Conservation (phyloP, 2,113 vertebrate species). For the Marmota monax region DNA sequence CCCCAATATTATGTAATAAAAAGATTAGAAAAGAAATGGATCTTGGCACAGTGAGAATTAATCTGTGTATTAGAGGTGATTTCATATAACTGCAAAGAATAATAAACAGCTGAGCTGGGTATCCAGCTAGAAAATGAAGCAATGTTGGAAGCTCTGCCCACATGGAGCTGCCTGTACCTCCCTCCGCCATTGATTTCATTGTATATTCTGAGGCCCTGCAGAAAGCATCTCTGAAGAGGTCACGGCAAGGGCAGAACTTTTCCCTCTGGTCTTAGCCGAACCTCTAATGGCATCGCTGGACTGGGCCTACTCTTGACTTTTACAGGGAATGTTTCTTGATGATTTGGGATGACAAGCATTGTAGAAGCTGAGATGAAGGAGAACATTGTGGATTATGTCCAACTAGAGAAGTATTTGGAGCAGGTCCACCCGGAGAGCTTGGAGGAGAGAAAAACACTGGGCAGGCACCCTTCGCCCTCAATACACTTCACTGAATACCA, state of each 20-base stretch:
- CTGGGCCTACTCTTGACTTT: background rate
- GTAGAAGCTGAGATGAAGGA: slow-evolving; percentile 24
- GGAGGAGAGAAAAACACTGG: slow-evolving; percentile 41
- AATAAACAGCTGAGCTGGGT: too few species aligned
- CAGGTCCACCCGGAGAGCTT: slow-evolving; percentile 18
- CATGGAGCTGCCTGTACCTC: background rate
- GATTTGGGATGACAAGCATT: slow-evolving; percentile 39
- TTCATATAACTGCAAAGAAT: too few species aligned
- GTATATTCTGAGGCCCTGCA: background rate
- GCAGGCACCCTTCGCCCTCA: slow-evolving; percentile 44
- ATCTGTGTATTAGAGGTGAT: too few species aligned
- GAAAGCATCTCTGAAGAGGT: background rate
- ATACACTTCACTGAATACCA: background rate
- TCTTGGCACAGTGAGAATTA: too few species aligned
- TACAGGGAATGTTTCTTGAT: background rate
- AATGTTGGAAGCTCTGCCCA: background rate
- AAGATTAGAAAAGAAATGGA: too few species aligned
- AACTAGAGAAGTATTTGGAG: slow-evolving; percentile 7
- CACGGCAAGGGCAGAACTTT: background rate
- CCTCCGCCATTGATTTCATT: background rate
- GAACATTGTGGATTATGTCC: slow-evolving; percentile 48
- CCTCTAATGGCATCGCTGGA: background rate
- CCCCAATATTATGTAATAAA: too few species aligned
- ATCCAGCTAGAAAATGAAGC: too few species aligned
- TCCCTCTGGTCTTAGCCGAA: background rate